phyloP scores from a whole-genome alignment of 1,140 invertebrate genomes.

The Elymnias hypermnestra region DNA sequence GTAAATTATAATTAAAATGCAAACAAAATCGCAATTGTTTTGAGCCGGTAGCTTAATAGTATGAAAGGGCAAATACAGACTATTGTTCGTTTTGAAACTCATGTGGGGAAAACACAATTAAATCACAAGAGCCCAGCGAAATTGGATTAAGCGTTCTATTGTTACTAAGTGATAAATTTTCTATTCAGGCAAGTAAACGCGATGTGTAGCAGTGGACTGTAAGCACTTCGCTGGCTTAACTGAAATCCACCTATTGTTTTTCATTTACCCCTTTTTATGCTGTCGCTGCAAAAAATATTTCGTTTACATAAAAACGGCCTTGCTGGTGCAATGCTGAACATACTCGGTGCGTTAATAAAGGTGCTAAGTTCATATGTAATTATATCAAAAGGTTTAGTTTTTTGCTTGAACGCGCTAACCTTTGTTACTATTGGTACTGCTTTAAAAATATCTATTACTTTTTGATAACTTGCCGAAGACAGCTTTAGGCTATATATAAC shows the following conservation, averaged over 20 bases:
- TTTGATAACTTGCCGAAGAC: no score
- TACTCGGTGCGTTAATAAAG: no score
- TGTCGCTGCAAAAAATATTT: background rate
- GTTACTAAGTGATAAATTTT: constrained; percentile 60
- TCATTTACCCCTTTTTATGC: background rate
- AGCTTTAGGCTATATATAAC: no score
- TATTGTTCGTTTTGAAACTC: constrained; percentile 29
- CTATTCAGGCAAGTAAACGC: constrained; percentile 43
- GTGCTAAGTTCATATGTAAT: no score
- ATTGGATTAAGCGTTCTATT: constrained; percentile 52
- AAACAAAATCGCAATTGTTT: background rate
- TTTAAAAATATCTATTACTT: no score
- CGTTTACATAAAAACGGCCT: background rate
- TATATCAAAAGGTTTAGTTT: no score
- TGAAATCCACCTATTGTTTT: constrained; percentile 38
- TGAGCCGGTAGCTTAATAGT: constrained; percentile 2
- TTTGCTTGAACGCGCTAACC: no score
- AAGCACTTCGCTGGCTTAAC: constrained; percentile 29
- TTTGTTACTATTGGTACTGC: no score
- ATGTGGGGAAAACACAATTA: constrained; percentile 37
- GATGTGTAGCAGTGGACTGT: constrained; percentile 28
- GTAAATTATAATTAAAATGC: constrained; percentile 8
- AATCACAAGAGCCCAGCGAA: constrained; percentile 39
- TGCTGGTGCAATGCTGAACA: no score
- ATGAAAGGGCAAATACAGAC: constrained; percentile 10